phyloP scores from a whole-genome alignment of 1,140 invertebrate genomes.

The Zaprionus ornatus region DNA sequence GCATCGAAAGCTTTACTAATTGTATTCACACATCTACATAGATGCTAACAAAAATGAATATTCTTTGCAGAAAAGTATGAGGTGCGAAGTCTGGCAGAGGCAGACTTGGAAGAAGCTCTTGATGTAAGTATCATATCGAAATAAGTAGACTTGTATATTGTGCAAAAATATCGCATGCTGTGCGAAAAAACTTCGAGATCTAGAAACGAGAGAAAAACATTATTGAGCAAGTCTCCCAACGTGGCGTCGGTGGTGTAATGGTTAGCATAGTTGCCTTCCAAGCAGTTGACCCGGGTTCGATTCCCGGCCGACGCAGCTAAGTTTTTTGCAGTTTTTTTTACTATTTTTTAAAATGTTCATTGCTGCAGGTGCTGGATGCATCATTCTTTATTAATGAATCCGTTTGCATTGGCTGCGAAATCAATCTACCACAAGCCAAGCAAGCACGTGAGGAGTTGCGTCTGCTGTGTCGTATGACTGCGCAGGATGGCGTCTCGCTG shows the following conservation, averaged over 20 bases:
- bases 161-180: not conserved
- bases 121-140: constrained; percentile 62
- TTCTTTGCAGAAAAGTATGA: constrained; percentile 59
- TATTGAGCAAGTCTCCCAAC: not conserved
- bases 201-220: constrained; percentile 20
- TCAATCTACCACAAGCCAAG: constrained; percentile 85
- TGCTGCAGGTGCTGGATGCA: constrained; percentile 85
- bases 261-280: constrained; percentile 94
- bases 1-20: not conserved
- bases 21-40: not conserved
- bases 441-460: constrained; percentile 86
- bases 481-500: constrained; percentile 87
- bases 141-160: not conserved
- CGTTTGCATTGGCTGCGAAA: constrained; percentile 85
- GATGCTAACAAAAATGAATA: constrained; percentile 1
- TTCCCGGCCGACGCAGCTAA: constrained; percentile 87
- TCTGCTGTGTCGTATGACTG: constrained; percentile 85
- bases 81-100: constrained; percentile 53
- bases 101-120: constrained; percentile 67
- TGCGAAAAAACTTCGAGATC: not conserved
- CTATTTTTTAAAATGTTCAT: constrained; percentile 4
- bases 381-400: constrained; percentile 86
- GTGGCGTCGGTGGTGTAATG: constrained; percentile 90
- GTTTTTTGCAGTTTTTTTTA: constrained; percentile 28
- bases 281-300: constrained; percentile 94